Evolutionary conservation across 2,888 invertebrate genomes (phyloP), one percentile per base, ranked within the genome.

Genomic region (Ferrisia virgata): DNA sequence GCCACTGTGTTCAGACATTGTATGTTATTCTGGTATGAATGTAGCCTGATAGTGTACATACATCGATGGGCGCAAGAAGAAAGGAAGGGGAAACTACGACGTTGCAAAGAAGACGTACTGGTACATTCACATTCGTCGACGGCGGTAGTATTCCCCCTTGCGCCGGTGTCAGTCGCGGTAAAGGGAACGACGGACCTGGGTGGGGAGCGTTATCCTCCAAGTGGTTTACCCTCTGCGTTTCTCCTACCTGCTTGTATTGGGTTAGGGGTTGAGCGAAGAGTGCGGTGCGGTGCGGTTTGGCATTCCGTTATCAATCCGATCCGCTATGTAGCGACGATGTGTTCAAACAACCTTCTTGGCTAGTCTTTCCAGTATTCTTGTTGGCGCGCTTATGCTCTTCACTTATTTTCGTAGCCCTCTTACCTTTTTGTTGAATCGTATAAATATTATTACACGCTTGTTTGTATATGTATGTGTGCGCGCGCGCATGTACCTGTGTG

Each of bases 241-340:
- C 39, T 47, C 47, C 18, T 15, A 0, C 25, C 79, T n/a, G 0
- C 39, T 4, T 39, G 31, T 28, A 22, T 28, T 31, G 22, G 4
- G 69, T 8, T 25, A 11, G 18, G 3, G 72, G 15, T 72, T 3
- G 33, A 31, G 33, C 15, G n/a, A 13, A 33, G n/a, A n/a, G 58
- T 64, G 58, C 22, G n/a, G n/a, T n/a, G 58, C 58, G 58, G 58
- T 8, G 28, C 5, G 33, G 72, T 72, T 31, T 72, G 72, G 72
- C 79, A 39, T 43, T 79, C 40, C 43, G 81, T 81, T 81, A 81
- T 81, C 81, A 81, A 81, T 81, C 81, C 58, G 81, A 81, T 81
- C 58, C 81, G 81, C 58, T 79, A 28, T 81, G 79, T 79, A 79
- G 47, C 53, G 81, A 43, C 47, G 31, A n/a, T n/a, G 47, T 47